Base-by-base conservation (phyloP, 2,888 invertebrate species). In the Cartodere bifasciata region DNA sequence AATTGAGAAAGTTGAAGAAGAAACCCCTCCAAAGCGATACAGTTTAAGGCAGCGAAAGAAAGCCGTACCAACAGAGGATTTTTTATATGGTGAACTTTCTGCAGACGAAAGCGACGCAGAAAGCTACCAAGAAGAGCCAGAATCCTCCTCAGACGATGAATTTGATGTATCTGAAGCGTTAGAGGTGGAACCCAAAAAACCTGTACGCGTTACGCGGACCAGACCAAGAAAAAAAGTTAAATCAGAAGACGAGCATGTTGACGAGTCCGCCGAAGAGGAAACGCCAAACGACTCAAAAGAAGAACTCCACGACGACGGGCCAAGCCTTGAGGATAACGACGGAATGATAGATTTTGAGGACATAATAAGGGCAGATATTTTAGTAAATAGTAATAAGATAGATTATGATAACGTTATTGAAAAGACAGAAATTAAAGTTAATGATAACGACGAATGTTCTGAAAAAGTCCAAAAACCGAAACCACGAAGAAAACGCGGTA, bases 41-140 rank as follows among this genome's bases (percentile, higher is more conserved):
- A 51, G 52, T 30, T 39, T 53, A 17, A 39, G 53, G 35, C 46
- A 52, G 38, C 42, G 53, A 22, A 50, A 47, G 25, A 38, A 40
- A 23, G 26, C 36, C 13, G 36, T 43, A 22, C 44, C 49, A 28
- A 46, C 37, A 26, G 36, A 43, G 27, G 46, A 67, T 48, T 68
- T 66, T 39, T 67, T 67, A 36, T 67, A 68, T 41, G 67, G 66
- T 36, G 58, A 59, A n/a, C n/a, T n/a, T n/a, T n/a, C n/a, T 9
- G 59, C 58, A 12, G 63, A 62, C 21, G 50, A 56, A 16, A 55
- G 59, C 33, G 56, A 54, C 23, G 35, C 35, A 26, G 22, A 34
- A 9, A 13, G n/a, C n/a, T n/a, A n/a, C n/a, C n/a, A n/a, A n/a
- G 32, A 29, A 26, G 35, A 23, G 9, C n/a, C 16, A 32, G 26